A percentile compares a stretch with the other conserved stretches of the same genome.
phyloP scores from a whole-genome alignment of 64 coral and sea anemone genomes.

The Dendronephthya gigantea region DNA sequence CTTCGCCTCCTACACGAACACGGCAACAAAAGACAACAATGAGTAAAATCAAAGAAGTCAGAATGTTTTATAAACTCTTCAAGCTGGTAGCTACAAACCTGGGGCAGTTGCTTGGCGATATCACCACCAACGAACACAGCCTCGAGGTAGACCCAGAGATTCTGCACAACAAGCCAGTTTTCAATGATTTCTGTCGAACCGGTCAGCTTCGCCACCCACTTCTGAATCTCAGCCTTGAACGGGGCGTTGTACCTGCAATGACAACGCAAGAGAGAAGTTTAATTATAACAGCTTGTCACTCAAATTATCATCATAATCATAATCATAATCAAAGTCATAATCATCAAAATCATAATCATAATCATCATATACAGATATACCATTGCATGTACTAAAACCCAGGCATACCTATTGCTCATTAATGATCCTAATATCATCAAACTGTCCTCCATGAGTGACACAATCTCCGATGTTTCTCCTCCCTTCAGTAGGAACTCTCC shows the following conservation, averaged over 20 bases:
- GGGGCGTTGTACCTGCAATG: conserved; percentile 80
- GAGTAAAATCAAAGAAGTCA: background rate
- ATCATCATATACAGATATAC: too few species aligned
- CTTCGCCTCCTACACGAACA: conserved; percentile 53
- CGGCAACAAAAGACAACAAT: background rate
- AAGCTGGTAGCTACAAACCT: too few species aligned
- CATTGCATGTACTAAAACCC: background rate
- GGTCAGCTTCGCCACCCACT: conserved; percentile 91
- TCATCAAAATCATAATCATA: too few species aligned
- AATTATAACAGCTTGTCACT: background rate
- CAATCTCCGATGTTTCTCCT: conserved; percentile 82
- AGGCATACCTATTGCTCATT: conserved; percentile 74
- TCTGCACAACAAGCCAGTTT: conserved; percentile 95
- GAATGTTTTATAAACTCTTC: too few species aligned
- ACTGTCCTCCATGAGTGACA: conserved; percentile 94
- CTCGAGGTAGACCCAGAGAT: conserved; percentile 93
- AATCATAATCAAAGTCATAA: too few species aligned
- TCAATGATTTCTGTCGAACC: conserved; percentile 96
- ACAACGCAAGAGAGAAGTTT: background rate
- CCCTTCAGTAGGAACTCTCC: conserved; percentile 82
- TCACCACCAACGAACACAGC: conserved; percentile 95
- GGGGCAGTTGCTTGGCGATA: conserved; percentile 82
- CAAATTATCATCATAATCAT: background rate
- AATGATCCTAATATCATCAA: conserved; percentile 92
- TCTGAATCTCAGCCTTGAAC: conserved; percentile 91